These are phyloP conservation scores for Isoperla grammatica DNA, from an alignment of 2,888 invertebrate species.

Conservation along the genomic window DNA sequence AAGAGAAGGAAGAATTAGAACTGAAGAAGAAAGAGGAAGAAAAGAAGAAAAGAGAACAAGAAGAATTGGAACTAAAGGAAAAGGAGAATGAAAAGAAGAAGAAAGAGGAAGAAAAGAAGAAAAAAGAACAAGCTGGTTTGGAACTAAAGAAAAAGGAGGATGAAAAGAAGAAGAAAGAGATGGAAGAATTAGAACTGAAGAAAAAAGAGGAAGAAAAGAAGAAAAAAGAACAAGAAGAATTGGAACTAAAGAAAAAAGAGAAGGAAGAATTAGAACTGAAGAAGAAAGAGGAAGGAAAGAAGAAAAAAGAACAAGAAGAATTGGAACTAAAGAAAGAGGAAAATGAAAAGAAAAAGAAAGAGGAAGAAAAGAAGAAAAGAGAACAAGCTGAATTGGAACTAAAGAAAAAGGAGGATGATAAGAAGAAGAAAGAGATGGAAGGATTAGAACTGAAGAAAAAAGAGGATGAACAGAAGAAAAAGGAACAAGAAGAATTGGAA, in stretches of 20 bases:
- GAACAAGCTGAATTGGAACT: constrained; percentile 28
- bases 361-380: constrained; percentile 26
- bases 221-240: constrained; percentile 31
- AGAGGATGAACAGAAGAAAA: constrained; percentile 28
- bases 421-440: constrained; percentile 24
- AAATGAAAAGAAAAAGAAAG: constrained; percentile 31
- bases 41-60: constrained; percentile 10
- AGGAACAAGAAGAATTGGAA: constrained; percentile 29
- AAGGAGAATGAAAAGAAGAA: constrained; percentile 31
- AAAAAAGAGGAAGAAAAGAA: constrained; percentile 33
- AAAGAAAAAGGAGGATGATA: constrained; percentile 32
- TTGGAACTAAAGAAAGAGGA: constrained; percentile 31
- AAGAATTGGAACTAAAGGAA: constrained; percentile 30
- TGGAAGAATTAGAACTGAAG: constrained; percentile 36
- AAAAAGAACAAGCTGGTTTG: constrained; percentile 26
- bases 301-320: constrained; percentile 24
- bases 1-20: constrained; percentile 31
- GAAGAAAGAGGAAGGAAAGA: constrained; percentile 26
- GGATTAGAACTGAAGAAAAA: constrained; percentile 28
- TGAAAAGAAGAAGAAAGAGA: constrained; percentile 25
- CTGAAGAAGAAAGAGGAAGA: constrained; percentile 25
- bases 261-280: constrained; percentile 29
- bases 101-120: constrained; percentile 27
- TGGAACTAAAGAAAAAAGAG: constrained; percentile 32
- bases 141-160: constrained; percentile 32